These are phyloP conservation scores for Nesospiza acunhae DNA, from an alignment of 2,113 vertebrate genomes.

Conservation along the genomic window DNA sequence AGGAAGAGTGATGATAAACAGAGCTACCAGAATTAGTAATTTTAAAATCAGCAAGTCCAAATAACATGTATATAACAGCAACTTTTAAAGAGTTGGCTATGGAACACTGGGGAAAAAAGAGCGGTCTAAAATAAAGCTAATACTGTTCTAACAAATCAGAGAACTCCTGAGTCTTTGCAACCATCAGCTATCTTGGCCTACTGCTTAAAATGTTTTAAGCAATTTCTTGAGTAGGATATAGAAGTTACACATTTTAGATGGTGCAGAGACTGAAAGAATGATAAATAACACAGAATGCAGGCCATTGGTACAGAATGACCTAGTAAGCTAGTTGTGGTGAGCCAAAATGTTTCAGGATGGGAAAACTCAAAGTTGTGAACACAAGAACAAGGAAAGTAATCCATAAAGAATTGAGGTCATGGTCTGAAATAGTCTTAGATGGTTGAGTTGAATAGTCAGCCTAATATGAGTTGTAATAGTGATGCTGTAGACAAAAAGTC, in stretches of 20 bases:
- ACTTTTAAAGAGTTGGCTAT: background rate
- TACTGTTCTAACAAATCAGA: background rate
- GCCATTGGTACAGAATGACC: background rate
- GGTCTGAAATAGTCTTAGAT: slow-evolving; percentile 46
- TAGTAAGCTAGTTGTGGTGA: slow-evolving; percentile 44
- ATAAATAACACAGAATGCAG: slow-evolving; percentile 4
- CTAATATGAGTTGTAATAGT: slow-evolving; percentile 7
- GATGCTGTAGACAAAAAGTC: slow-evolving; percentile 12
- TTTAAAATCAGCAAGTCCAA: slow-evolving; percentile 8
- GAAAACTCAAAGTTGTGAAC: slow-evolving; percentile 52
- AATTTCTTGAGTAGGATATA: background rate
- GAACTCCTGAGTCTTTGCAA: background rate
- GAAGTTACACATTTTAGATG: background rate
- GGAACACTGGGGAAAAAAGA: background rate
- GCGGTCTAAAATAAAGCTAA: background rate
- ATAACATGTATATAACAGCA: background rate
- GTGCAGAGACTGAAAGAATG: background rate
- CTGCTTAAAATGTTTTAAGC: background rate
- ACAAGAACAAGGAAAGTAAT: slow-evolving; percentile 55
- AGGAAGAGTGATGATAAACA: background rate
- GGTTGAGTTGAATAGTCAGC: slow-evolving; percentile 19
- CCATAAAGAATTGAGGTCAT: slow-evolving; percentile 60
- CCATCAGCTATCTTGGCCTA: background rate
- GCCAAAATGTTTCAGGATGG: slow-evolving; percentile 24
- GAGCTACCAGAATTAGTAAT: background rate